phyloP scores from a whole-genome alignment of 1,140 invertebrate species.

The Caerostris extrusa region DNA sequence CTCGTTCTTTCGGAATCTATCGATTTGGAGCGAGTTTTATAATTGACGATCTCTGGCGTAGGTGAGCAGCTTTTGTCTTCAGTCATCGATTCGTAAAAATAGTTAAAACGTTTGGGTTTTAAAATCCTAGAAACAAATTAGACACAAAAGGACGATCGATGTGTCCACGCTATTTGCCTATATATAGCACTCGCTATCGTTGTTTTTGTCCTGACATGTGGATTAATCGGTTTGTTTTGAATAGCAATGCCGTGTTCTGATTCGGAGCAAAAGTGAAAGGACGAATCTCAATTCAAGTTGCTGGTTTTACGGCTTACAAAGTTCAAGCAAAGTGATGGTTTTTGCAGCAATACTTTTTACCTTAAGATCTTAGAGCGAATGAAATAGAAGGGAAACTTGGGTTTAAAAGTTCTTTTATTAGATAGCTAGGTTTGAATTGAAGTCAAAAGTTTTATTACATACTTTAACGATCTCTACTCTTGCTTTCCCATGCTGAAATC shows the following conservation, averaged over 20 bases:
- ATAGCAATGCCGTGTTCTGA: background rate
- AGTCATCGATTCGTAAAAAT: conserved; percentile 26
- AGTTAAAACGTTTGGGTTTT: conserved; percentile 6
- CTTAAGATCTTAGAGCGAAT: too few species aligned
- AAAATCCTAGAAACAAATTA: conserved; percentile 2
- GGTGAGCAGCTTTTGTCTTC: conserved; percentile 25
- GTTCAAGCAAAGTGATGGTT: too few species aligned
- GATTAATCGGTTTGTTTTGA: background rate
- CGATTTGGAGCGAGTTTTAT: conserved; percentile 34
- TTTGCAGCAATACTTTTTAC: too few species aligned
- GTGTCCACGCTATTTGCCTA: background rate
- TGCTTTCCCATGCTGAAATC: too few species aligned
- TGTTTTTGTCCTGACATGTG: background rate
- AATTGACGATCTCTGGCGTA: conserved; percentile 46
- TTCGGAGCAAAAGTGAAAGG: background rate
- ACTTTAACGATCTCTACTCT: too few species aligned
- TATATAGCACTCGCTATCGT: background rate
- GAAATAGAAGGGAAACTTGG: too few species aligned
- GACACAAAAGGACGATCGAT: background rate
- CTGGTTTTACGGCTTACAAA: too few species aligned
- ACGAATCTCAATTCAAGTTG: too few species aligned
- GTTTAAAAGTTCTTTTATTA: too few species aligned
- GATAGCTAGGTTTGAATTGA: too few species aligned
- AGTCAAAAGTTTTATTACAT: too few species aligned
- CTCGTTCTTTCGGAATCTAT: conserved; percentile 51